Evolutionary conservation across 2,113 vertebrate genomes (phyloP).

Genomic region (Todiramphus chloris): DNA sequence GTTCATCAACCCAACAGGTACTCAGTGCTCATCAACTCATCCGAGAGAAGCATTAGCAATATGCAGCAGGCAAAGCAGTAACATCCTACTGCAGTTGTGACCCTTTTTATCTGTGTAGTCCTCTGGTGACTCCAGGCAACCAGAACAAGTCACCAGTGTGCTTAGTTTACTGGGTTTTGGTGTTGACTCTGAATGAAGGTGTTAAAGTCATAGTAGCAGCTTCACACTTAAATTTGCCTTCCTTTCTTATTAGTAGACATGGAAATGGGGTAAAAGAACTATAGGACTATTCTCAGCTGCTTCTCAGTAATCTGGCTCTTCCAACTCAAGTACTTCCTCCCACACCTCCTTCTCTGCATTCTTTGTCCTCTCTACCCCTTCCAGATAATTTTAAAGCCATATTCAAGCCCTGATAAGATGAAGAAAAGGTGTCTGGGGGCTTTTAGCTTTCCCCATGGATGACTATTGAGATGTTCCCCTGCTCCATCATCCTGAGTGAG

Average conservation of each 20-base stretch:
- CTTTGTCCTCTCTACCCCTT: background rate
- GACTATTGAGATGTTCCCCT: background rate
- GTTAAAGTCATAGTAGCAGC: background rate
- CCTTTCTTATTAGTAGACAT: background rate
- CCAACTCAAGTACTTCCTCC: background rate
- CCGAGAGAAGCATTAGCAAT: background rate
- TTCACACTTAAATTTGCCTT: background rate
- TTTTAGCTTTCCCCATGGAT: background rate
- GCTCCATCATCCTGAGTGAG: background rate
- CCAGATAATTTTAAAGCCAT: background rate
- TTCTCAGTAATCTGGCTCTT: background rate
- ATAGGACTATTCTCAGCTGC: background rate
- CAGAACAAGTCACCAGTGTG: background rate
- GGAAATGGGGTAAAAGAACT: background rate
- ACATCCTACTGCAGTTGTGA: background rate
- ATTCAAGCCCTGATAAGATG: background rate
- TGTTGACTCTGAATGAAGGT: background rate
- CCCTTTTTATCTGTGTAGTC: background rate
- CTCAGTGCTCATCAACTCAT: background rate
- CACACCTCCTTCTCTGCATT: background rate
- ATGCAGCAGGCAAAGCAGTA: background rate
- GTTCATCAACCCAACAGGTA: background rate
- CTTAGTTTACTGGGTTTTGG: background rate
- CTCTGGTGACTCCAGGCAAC: background rate
- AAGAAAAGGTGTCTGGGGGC: background rate